Evolutionary conservation across 1,140 invertebrate species (phyloP).

Genomic region (Glossosoma conforme): DNA sequence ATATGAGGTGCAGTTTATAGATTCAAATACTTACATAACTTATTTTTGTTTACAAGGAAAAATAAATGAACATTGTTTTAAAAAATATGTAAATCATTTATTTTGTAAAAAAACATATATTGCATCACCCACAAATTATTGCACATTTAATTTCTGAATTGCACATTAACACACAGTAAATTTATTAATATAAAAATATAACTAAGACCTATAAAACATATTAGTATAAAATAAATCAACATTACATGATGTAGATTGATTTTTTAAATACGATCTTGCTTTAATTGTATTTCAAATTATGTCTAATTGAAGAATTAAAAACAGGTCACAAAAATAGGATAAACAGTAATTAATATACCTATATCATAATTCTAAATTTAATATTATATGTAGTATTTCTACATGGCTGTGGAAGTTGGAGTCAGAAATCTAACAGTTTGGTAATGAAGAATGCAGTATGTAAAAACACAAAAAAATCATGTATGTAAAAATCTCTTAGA

Average conservation of each 20-base stretch:
- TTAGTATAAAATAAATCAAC: slow-evolving; percentile 1
- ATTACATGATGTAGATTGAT: neutral
- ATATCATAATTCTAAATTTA: neutral
- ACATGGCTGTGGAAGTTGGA: no score
- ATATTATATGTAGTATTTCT: neutral
- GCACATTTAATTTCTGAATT: slow-evolving; percentile 15
- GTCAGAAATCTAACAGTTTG: no score
- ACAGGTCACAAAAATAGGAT: neutral
- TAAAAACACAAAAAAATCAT: no score
- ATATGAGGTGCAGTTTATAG: no score
- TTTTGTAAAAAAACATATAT: slow-evolving; percentile 16
- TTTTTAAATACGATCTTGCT: no score
- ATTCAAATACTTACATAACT: no score
- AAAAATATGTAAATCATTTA: no score
- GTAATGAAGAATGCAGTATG: no score
- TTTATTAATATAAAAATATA: neutral
- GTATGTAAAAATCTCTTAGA: no score
- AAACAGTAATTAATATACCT: neutral
- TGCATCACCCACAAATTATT: slow-evolving; percentile 15
- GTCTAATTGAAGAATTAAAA: neutral
- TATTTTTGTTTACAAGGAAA: no score
- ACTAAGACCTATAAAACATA: neutral
- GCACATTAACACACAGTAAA: slow-evolving; percentile 3
- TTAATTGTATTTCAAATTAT: no score
- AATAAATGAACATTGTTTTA: no score